Conservation (phyloP, 2,797 vertebrate genomes). For the Arnoldichthys spilopterus region DNA sequence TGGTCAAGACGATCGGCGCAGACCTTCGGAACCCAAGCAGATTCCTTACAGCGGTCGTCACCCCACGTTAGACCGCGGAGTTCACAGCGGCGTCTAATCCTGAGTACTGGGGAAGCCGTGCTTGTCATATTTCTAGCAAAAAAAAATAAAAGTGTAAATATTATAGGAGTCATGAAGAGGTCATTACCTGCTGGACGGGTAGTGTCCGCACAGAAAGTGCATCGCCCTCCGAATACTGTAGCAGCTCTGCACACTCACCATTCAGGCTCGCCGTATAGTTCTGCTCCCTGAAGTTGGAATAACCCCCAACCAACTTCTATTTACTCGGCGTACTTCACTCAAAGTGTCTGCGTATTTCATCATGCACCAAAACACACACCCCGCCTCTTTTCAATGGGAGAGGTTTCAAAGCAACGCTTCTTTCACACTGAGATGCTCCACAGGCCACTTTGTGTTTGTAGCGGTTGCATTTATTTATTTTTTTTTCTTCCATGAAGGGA, state of each 20-base stretch:
- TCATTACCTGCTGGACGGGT: conserved; percentile 76
- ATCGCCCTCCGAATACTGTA: conserved; percentile 18
- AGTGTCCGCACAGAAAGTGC: conserved; percentile 33
- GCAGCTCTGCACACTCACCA: conserved; percentile 5
- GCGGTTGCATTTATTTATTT: background rate
- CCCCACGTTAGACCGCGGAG: background rate
- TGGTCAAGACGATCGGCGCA: conserved; percentile 37
- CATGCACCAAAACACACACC: conserved; percentile 9
- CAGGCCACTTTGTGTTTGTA: background rate
- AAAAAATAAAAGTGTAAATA: conserved; percentile 47
- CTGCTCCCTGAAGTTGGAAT: background rate
- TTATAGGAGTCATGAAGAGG: conserved; percentile 33
- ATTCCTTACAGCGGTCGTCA: background rate
- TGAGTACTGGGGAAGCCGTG: background rate
- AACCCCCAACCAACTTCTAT: background rate
- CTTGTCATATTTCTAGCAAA: conserved; percentile 13
- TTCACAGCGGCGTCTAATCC: conserved; percentile 2
- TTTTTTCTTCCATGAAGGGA: background rate
- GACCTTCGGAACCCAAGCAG: conserved; percentile 6
- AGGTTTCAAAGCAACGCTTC: background rate
- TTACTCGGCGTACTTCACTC: background rate
- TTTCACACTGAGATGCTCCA: background rate
- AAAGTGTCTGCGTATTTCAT: conserved; percentile 28
- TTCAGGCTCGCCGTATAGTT: background rate
- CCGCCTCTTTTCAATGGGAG: background rate